phyloP scores from a whole-genome alignment of 2,888 invertebrate species.

The Miltochrista miniata region DNA sequence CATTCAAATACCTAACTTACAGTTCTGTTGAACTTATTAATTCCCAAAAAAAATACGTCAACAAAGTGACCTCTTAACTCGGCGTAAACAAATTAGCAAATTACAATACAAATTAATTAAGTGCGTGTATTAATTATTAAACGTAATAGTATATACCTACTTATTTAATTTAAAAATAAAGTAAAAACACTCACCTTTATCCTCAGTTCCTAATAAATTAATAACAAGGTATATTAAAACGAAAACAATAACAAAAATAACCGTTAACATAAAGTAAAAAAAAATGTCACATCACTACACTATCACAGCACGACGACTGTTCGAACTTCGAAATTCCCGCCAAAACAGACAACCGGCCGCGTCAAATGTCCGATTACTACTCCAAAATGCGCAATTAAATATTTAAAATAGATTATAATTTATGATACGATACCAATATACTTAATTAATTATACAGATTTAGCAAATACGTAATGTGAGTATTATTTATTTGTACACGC shows the following conservation, averaged over 20 bases:
- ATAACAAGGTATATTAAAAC: conserved; percentile 55
- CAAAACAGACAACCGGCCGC: conserved; percentile 56
- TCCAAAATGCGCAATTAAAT: conserved; percentile 18
- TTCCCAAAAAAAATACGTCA: conserved; percentile 3
- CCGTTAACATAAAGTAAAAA: conserved; percentile 62
- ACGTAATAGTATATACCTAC: too few relatives aligned
- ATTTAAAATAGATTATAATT: conserved; percentile 20
- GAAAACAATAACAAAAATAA: conserved; percentile 54
- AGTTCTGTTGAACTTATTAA: neutral
- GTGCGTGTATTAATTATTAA: too few relatives aligned
- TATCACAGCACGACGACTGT: conserved; percentile 48
- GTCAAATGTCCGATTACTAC: conserved; percentile 20
- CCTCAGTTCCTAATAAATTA: conserved; percentile 40
- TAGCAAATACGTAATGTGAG: conserved; percentile 17
- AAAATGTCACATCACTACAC: conserved; percentile 67
- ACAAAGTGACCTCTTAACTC: too few relatives aligned
- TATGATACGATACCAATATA: conserved; percentile 11
- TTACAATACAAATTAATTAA: too few relatives aligned
- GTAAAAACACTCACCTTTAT: conserved; percentile 47
- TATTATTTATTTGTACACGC: conserved; percentile 15
- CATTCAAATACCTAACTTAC: neutral
- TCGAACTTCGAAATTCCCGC: conserved; percentile 65
- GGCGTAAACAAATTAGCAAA: too few relatives aligned
- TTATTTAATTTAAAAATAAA: neutral
- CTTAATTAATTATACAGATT: conserved; percentile 13